phyloP scores from a whole-genome alignment of 2,888 invertebrate species.

The Catocala fraxini region DNA sequence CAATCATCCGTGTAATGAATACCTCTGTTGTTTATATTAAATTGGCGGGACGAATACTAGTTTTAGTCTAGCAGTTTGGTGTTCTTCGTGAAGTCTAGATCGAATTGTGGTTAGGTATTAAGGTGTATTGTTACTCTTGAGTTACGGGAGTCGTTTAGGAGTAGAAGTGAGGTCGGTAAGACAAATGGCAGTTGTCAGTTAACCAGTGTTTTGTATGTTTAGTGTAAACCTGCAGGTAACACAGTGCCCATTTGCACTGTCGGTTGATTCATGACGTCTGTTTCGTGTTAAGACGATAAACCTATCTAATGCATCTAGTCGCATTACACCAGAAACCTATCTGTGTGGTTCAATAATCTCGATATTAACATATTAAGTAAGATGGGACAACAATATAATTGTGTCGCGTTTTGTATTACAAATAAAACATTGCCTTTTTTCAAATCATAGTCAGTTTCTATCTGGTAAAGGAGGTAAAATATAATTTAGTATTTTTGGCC shows the following conservation, averaged over 20 bases:
- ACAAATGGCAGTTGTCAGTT: slow-evolving; percentile 13
- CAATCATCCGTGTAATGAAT: slow-evolving; percentile 35
- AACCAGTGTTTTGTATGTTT: slow-evolving; percentile 8
- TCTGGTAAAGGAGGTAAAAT: too few relatives aligned
- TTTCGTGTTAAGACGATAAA: neutral
- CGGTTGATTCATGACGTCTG: slow-evolving; percentile 2
- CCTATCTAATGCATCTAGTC: neutral
- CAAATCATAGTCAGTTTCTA: too few relatives aligned
- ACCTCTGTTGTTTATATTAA: slow-evolving; percentile 20
- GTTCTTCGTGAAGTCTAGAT: slow-evolving; percentile 1
- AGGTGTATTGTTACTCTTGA: slow-evolving; percentile 8
- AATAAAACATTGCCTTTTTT: too few relatives aligned
- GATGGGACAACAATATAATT: too few relatives aligned
- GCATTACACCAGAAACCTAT: neutral
- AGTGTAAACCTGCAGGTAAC: slow-evolving; percentile 14
- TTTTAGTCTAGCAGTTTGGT: neutral
- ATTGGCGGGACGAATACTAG: neutral
- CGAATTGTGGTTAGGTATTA: slow-evolving; percentile 10
- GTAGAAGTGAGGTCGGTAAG: slow-evolving; percentile 14
- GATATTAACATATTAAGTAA: too few relatives aligned
- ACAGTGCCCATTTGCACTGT: slow-evolving; percentile 1
- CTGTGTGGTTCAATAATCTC: too few relatives aligned
- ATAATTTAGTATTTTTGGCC: too few relatives aligned
- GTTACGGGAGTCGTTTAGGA: slow-evolving; percentile 13
- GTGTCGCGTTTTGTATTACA: too few relatives aligned